These are phyloP conservation scores for Orussus abietinus DNA, from an alignment of 1,140 invertebrate species.

Conservation along the genomic window DNA sequence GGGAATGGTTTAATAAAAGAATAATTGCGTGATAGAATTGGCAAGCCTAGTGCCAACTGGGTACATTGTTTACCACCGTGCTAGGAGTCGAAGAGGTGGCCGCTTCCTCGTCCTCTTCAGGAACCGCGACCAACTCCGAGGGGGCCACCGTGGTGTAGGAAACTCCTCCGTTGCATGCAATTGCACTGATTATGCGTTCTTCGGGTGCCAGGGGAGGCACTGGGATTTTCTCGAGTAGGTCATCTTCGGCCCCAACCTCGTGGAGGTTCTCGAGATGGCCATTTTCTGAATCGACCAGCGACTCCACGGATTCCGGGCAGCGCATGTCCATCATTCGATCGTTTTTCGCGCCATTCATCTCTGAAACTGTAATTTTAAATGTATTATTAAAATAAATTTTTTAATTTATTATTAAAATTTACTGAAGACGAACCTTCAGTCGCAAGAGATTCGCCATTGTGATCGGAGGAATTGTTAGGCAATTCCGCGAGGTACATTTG, in stretches of 20 bases:
- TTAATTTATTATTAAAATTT: conserved; percentile 2
- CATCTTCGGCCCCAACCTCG: conserved; percentile 24
- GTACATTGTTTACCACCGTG: conserved; percentile 36
- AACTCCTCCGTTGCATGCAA: conserved; percentile 29
- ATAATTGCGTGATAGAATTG: too few relatives aligned
- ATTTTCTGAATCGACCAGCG: conserved; percentile 22
- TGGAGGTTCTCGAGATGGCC: conserved; percentile 16
- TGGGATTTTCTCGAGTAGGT: conserved; percentile 33
- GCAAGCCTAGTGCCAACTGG: too few relatives aligned
- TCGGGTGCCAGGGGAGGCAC: conserved; percentile 31
- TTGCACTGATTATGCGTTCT: conserved; percentile 30
- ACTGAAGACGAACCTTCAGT: conserved; percentile 26
- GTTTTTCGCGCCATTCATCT: conserved; percentile 20
- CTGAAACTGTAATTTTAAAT: conserved; percentile 19
- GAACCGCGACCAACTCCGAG: conserved; percentile 56
- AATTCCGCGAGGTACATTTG: conserved; percentile 62
- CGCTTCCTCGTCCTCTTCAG: conserved; percentile 62
- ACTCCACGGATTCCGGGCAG: conserved; percentile 15
- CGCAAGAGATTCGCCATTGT: conserved; percentile 18
- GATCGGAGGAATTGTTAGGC: conserved; percentile 29
- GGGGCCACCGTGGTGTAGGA: conserved; percentile 30
- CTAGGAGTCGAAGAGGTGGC: conserved; percentile 63
- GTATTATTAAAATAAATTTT: background rate
- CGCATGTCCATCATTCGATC: conserved; percentile 11
- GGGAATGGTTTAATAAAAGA: conserved; percentile 4